phyloP scores from a whole-genome alignment of 1,140 invertebrate genomes.

The Nymphalis io region DNA sequence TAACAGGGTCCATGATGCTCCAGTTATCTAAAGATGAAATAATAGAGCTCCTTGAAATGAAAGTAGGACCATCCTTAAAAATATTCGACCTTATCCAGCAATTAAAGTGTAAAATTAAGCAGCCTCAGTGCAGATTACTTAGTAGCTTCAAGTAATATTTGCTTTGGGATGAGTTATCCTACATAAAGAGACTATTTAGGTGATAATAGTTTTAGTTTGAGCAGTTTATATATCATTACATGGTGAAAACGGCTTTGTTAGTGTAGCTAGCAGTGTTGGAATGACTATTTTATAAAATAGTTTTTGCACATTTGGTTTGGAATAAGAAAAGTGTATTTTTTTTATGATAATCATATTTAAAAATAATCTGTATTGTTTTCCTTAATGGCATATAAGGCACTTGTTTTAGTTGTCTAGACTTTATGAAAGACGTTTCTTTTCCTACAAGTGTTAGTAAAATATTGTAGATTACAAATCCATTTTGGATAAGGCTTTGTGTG shows the following conservation, averaged over 20 bases:
- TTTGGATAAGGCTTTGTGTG: slow-evolving; percentile 10
- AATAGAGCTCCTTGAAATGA: slow-evolving; percentile 93
- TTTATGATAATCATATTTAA: background rate
- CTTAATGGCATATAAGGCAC: background rate
- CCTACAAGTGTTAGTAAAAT: background rate
- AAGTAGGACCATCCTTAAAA: slow-evolving; percentile 96
- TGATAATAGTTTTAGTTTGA: slow-evolving; percentile 15
- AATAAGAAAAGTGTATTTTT: background rate
- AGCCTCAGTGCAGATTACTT: slow-evolving; percentile 84
- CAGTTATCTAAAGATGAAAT: slow-evolving; percentile 94
- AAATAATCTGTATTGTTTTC: background rate
- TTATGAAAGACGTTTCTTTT: background rate
- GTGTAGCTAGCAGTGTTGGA: background rate
- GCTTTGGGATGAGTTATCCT: slow-evolving; percentile 11
- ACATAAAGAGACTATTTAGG: slow-evolving; percentile 27
- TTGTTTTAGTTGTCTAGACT: background rate
- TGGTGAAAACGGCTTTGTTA: background rate
- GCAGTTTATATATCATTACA: slow-evolving; percentile 1
- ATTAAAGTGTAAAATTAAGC: slow-evolving; percentile 90
- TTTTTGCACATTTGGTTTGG: slow-evolving; percentile 3
- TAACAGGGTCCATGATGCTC: slow-evolving; percentile 90
- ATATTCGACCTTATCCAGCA: slow-evolving; percentile 95
- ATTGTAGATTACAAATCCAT: slow-evolving; percentile 3
- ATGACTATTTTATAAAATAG: slow-evolving; percentile 5
- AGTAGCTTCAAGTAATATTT: slow-evolving; percentile 57